Conservation (phyloP, 2,113 vertebrate genomes). For the Coptodon bakossiorum region DNA sequence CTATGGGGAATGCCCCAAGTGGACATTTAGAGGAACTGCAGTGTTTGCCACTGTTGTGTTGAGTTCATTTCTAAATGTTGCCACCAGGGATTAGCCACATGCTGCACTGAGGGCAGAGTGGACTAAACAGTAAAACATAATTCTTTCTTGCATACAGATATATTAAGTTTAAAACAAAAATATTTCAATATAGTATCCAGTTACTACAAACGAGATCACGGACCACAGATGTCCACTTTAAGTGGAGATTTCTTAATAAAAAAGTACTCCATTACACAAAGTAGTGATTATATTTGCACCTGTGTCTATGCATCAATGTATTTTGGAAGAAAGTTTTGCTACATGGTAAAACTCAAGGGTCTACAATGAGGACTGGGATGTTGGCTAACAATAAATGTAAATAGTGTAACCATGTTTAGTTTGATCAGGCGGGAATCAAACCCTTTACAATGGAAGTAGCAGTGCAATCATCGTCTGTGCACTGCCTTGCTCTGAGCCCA, state of each 20-base stretch:
- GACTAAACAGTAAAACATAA: not conserved
- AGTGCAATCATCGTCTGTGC: not conserved
- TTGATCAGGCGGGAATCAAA: conserved; percentile 19
- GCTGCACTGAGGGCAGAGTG: too few relatives aligned
- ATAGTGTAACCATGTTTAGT: conserved; percentile 39
- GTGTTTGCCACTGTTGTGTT: not conserved
- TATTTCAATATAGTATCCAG: not conserved
- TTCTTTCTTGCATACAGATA: not conserved
- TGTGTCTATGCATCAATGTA: not conserved
- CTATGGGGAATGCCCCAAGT: not conserved
- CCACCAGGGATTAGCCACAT: not conserved
- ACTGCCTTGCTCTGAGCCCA: not conserved
- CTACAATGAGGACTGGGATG: not conserved
- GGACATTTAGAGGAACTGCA: not conserved
- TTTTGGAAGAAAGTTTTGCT: not conserved
- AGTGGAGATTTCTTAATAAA: not conserved
- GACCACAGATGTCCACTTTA: not conserved
- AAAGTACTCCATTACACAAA: not conserved
- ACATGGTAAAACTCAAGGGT: not conserved
- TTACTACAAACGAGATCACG: accelerated
- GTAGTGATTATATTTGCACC: not conserved
- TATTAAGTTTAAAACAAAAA: not conserved
- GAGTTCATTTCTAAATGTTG: not conserved
- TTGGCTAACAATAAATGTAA: conserved; percentile 7
- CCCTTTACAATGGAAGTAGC: not conserved